Evolutionary conservation across 2,888 invertebrate genomes (phyloP).

Genomic region (Melinaea menophilus): DNA sequence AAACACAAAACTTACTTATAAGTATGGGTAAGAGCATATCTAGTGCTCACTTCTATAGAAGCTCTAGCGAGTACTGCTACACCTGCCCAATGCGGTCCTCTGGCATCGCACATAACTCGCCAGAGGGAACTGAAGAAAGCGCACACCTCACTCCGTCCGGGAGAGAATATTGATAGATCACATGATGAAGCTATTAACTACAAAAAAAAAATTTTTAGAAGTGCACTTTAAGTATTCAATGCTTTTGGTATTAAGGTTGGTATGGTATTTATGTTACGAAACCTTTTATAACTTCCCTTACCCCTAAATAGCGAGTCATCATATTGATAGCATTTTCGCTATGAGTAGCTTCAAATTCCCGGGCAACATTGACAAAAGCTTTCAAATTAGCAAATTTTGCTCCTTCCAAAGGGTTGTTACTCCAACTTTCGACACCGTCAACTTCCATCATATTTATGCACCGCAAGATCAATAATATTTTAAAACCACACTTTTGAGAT

Average conservation of each 20-base stretch:
- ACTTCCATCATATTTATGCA: conserved; percentile 60
- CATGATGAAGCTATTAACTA: conserved; percentile 81
- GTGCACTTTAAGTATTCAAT: too few relatives aligned
- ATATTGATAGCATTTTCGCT: conserved; percentile 72
- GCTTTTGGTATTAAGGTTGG: too few relatives aligned
- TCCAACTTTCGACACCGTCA: conserved; percentile 55
- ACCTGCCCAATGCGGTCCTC: conserved; percentile 81
- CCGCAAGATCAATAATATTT: conserved; percentile 15
- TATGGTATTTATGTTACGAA: not conserved
- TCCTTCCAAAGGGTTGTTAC: conserved; percentile 51
- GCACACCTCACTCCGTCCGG: conserved; percentile 79
- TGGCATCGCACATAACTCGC: conserved; percentile 79
- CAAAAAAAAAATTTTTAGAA: conserved; percentile 34
- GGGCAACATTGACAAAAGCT: conserved; percentile 73
- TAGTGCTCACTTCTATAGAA: conserved; percentile 79
- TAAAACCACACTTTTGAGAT: not conserved
- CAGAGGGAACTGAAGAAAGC: conserved; percentile 83
- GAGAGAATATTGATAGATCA: conserved; percentile 82
- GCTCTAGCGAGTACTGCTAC: conserved; percentile 81
- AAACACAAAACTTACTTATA: conserved; percentile 67
- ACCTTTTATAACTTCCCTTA: conserved; percentile 41
- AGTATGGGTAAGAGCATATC: conserved; percentile 81
- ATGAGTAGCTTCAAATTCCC: conserved; percentile 73
- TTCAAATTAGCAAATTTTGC: conserved; percentile 71
- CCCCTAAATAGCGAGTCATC: conserved; percentile 74